Base-by-base conservation (phyloP, 1,140 invertebrate species). In the Drosophila sturtevanti region DNA sequence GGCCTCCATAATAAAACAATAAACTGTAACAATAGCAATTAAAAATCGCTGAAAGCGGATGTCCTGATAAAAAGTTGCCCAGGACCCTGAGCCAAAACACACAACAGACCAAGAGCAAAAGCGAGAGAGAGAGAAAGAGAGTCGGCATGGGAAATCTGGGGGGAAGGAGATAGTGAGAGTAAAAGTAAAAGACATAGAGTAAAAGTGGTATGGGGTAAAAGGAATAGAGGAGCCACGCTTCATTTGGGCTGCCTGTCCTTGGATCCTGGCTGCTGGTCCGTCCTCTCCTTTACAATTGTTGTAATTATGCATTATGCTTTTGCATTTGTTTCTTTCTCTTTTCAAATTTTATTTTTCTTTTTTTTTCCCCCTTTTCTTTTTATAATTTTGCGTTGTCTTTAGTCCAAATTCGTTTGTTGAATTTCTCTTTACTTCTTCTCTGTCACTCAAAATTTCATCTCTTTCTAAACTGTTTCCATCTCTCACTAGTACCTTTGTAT, bases 21-120 rank as follows among this genome's bases (percentile, higher is more conserved):
- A 89, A 87, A 77, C 79, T 89, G 76, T 82, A 87, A 87, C 82
- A 87, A 87, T 87, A 89, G 82, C 82, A 86, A 86, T 86, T 86
- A 86, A 86, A 86, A 86, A 86, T 86, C 79, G 82, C 82, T 86
- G 82, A 86, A 79, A 86, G 82, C 82, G 82, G 82, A 86, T 86
- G 82, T 86, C 82, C 82, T 87, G 82, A 86, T 86, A 86, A 87
- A 81, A 87, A 81, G 72, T 77, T 77, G 60, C 66, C 37, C 72
- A 77, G 54, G 75, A 77, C 75, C 71, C 72, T 63, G 56, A 68
- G 48, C 48, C 56, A 59, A 48, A 48, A 48, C 41, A 48, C 41
- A 48, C 41, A 48, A 21, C 41, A 44, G 75, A 63, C 54, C 71
- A 71, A 60, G 63, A 55, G 74, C n/a, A n/a, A n/a, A n/a, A 66